Evolutionary conservation across 2,797 vertebrate species (phyloP).

Genomic region (Malurus splendens): DNA sequence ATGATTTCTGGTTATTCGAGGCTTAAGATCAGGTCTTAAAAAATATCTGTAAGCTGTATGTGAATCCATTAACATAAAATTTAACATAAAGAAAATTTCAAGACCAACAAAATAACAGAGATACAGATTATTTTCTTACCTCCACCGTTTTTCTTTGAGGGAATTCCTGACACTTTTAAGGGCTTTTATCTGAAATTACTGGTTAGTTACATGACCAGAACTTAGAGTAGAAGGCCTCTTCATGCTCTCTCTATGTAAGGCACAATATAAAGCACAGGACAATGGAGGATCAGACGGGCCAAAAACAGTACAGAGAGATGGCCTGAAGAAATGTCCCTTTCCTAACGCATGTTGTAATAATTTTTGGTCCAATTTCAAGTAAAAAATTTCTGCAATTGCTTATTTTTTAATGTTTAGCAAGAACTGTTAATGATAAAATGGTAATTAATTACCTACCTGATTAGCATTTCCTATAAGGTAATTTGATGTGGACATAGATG

Average conservation of each 20-base stretch:
- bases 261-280: not conserved
- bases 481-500: not conserved
- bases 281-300: not conserved
- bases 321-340: not conserved
- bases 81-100: fast-evolving
- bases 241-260: not conserved
- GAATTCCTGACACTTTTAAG: not conserved
- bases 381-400: not conserved
- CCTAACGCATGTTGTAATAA: not conserved
- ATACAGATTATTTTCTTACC: not conserved
- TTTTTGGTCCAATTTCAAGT: not conserved
- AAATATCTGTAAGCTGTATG: not conserved
- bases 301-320: not conserved
- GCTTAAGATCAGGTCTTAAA: not conserved
- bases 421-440: not conserved
- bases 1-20: not conserved
- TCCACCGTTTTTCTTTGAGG: not conserved
- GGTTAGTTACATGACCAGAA: not conserved
- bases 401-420: not conserved
- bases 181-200: not conserved
- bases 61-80: not conserved
- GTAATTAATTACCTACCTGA: not conserved
- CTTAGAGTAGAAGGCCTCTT: not conserved
- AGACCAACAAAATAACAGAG: not conserved
- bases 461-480: not conserved